phyloP scores from a whole-genome alignment of 2,888 invertebrate species.

The Leucozona laternaria region DNA sequence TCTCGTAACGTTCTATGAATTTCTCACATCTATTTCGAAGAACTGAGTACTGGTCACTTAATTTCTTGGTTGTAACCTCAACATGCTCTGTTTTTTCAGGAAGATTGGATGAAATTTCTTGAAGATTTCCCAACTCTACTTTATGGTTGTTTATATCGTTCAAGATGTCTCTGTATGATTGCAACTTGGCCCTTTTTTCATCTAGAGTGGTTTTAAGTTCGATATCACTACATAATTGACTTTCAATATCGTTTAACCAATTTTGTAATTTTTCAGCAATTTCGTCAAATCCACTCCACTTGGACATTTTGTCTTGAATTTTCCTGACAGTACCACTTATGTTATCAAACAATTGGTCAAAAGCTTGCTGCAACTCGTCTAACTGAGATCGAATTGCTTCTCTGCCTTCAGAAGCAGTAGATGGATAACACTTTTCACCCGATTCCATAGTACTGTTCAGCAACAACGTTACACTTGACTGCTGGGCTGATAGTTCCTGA shows the following conservation, averaged over 20 bases:
- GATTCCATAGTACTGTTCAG: constrained; percentile 93
- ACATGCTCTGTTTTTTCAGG: constrained; percentile 91
- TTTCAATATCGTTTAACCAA: constrained; percentile 92
- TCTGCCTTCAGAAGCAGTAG: constrained; percentile 93
- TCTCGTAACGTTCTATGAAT: constrained; percentile 93
- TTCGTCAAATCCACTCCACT: constrained; percentile 96
- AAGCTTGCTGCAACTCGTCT: constrained; percentile 92
- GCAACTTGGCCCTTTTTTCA: constrained; percentile 95
- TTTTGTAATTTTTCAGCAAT: constrained; percentile 90
- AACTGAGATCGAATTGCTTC: constrained; percentile 93
- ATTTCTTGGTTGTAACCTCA: constrained; percentile 88
- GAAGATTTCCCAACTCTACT: constrained; percentile 92
- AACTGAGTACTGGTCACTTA: constrained; percentile 89
- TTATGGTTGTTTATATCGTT: constrained; percentile 94
- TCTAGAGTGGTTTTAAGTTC: constrained; percentile 93
- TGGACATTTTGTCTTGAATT: constrained; percentile 91
- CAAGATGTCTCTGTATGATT: constrained; percentile 91
- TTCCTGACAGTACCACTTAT: constrained; percentile 91
- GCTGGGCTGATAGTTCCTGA: constrained; percentile 90
- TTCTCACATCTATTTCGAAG: constrained; percentile 89
- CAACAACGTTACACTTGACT: constrained; percentile 89
- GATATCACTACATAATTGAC: constrained; percentile 90
- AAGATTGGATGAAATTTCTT: constrained; percentile 91
- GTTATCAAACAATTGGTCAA: constrained; percentile 92
- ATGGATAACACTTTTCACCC: constrained; percentile 94